These are phyloP conservation scores for Diarsia rubi DNA, from an alignment of 2,888 invertebrate genomes.

Conservation along the genomic window DNA sequence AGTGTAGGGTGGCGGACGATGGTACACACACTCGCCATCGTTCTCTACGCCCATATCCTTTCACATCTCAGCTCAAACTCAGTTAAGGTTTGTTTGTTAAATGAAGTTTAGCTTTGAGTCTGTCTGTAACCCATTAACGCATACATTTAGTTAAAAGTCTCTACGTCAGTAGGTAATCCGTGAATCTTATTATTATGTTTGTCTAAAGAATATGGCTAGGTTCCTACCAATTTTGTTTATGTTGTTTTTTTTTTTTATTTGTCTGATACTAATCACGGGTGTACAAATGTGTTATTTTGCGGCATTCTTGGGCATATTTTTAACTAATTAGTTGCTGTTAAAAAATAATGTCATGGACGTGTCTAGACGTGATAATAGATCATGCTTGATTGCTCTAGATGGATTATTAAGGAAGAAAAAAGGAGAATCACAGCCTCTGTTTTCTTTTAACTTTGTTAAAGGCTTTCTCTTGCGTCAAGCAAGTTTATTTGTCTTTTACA, in stretches of 20 bases:
- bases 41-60: conserved; percentile 41
- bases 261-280: no score
- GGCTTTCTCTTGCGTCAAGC: conserved; percentile 32
- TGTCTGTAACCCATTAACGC: background rate
- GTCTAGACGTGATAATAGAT: no score
- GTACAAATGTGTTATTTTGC: no score
- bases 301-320: no score
- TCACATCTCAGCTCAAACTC: conserved; percentile 33
- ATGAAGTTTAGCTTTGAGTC: conserved; percentile 16
- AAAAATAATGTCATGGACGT: no score
- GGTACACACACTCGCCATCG: conserved; percentile 41
- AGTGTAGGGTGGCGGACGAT: conserved; percentile 14
- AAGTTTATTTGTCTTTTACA: conserved; percentile 56
- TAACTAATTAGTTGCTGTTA: no score
- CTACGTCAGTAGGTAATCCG: background rate
- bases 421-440: no score
- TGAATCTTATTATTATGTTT: background rate
- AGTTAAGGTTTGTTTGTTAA: conserved; percentile 24
- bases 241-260: no score
- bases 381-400: no score
- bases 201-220: no score
- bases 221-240: no score
- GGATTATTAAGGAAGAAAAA: no score
- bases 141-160: background rate
- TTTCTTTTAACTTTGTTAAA: conserved; percentile 11